Base-by-base conservation (phyloP, 1,140 invertebrate species). In the Tetramorium alpestre region DNA sequence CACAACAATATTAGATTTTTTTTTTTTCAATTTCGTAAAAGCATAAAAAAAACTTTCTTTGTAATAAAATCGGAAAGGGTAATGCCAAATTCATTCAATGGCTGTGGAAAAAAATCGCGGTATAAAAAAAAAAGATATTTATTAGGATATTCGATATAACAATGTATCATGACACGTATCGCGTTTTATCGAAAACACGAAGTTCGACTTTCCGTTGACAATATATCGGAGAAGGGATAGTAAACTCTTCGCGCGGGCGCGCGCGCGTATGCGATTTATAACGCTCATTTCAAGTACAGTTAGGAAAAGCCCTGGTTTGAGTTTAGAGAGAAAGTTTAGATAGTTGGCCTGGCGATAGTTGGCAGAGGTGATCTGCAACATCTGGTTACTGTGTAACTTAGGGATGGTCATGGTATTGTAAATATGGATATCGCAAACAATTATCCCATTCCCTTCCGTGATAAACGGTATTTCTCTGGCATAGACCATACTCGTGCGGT, bases 321-420 rank as follows among this genome's bases (percentile, higher is more conserved):
- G 38, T 33, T 33, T 33, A 3, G 33, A 33, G 33, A 33, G 65
- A 77, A 77, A 87, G 88, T 89, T 87, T 28, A 56, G 75, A 90
- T 89, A 87, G 85, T 89, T 87, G 56, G 76, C 25, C 58, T 44
- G 33, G 33, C 33, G 33, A 33, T 33, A 33, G 33, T 33, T 33
- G 28, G 44, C 49, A 60, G 18, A 33, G 25, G 77, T 49, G 75
- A 81, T 73, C 70, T 56, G 77, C 70, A 89, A 84, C 88, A 89
- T 89, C 78, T 87, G 77, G 62, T 89, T 86, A 87, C 84, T 47
- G 51, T 89, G 28, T 84, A 89, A 89, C 86, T 76, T 78, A 54
- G 47, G 85, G 72, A 87, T 87, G 58, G 65, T 54, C 76, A n/a
- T 49, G 54, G 47, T 72, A 75, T n/a, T 75, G 41, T 84, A 84